A percentile compares a stretch with the other conserved stretches of the same genome.
Evolutionary conservation across 2,888 invertebrate species (phyloP).

Genomic region (Alentia gelatinosa): DNA sequence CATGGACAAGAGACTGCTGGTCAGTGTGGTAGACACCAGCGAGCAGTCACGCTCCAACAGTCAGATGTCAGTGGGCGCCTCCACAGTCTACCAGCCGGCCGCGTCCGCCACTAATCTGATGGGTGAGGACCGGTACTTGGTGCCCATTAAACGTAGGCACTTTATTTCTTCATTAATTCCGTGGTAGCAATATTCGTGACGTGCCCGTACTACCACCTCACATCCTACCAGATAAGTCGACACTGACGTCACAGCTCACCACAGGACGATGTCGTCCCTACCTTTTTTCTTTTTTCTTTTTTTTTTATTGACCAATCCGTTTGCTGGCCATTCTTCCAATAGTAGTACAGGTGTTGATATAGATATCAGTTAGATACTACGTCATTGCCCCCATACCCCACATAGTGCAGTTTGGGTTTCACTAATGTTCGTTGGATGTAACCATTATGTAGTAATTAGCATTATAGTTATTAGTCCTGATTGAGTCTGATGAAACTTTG

Average conservation of each 20-base stretch:
- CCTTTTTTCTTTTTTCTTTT: too few species aligned
- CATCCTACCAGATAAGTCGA: neutral
- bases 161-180: neutral
- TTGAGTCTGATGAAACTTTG: too few species aligned
- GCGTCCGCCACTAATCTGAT: slow-evolving; percentile 55
- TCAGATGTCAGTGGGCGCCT: slow-evolving; percentile 70
- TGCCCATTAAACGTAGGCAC: slow-evolving; percentile 29
- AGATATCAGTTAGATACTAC: too few species aligned
- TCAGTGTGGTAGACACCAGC: neutral
- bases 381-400: too few species aligned
- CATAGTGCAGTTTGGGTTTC: too few species aligned
- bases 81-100: slow-evolving; percentile 64
- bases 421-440: too few species aligned
- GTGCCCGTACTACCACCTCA: neutral
- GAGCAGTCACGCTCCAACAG: slow-evolving; percentile 74
- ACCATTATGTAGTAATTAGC: too few species aligned
- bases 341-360: too few species aligned
- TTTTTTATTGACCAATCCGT: too few species aligned
- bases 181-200: neutral
- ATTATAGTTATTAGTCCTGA: too few species aligned
- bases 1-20: neutral
- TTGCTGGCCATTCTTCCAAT: too few species aligned
- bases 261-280: neutral
- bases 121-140: slow-evolving; percentile 19
- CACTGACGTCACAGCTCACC: neutral